Percentiles rank a stretch among this genome's conserved stretches.
Conservation (phyloP, 1,140 invertebrate species). For the Onthophagus taurus region DNA sequence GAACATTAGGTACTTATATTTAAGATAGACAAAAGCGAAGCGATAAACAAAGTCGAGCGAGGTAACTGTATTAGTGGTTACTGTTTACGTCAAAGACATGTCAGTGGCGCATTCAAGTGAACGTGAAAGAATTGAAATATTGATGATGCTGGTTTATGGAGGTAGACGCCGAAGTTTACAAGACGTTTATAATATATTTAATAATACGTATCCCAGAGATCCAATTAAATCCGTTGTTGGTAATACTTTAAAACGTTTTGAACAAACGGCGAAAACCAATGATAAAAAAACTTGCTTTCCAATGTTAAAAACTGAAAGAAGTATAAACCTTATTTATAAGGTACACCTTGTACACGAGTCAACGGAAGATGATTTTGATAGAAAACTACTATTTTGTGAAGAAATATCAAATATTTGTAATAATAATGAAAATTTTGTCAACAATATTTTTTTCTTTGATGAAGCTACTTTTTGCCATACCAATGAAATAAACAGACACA, state of each 20-base stretch:
- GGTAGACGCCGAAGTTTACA: constrained; percentile 7
- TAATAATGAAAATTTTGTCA: constrained; percentile 5
- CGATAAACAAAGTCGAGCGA: too few relatives aligned
- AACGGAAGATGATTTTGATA: background rate
- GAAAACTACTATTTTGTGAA: constrained; percentile 1
- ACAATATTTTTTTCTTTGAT: constrained; percentile 15
- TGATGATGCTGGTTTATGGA: constrained; percentile 5
- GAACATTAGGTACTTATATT: too few relatives aligned
- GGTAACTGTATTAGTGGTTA: too few relatives aligned
- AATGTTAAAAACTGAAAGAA: too few relatives aligned
- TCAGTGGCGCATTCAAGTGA: constrained; percentile 5
- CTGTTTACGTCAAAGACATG: too few relatives aligned
- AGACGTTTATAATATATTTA: constrained; percentile 8
- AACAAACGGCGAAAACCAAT: too few relatives aligned
- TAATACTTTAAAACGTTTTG: constrained; percentile 7
- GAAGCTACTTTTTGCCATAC: constrained; percentile 13
- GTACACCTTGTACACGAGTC: background rate
- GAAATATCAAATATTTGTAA: background rate
- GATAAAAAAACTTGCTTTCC: too few relatives aligned
- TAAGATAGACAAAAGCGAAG: too few relatives aligned
- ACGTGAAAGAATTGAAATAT: constrained; percentile 4
- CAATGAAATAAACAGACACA: constrained; percentile 13
- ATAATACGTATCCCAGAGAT: constrained; percentile 2
- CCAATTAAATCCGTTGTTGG: constrained; percentile 9
- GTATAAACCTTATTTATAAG: too few relatives aligned